Conservation (phyloP, 1,140 invertebrate genomes). For the Helicoverpa zea region DNA sequence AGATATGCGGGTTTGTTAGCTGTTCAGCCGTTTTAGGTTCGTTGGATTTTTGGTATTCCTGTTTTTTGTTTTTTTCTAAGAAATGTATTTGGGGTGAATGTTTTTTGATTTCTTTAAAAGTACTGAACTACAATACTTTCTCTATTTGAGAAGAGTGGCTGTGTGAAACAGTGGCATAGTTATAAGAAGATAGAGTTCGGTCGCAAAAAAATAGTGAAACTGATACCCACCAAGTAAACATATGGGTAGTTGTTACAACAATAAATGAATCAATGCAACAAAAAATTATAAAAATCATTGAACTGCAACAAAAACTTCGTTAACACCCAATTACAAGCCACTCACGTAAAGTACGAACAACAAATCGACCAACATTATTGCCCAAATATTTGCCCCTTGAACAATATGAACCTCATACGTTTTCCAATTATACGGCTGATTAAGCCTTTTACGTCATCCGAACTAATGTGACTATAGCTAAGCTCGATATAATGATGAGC, state of each 20-base stretch:
- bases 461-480: slow-evolving; percentile 17
- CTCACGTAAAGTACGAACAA: background rate
- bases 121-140: too few species aligned
- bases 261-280: too few species aligned
- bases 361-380: background rate
- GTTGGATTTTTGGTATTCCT: slow-evolving; percentile 19
- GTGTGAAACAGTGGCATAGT: too few species aligned
- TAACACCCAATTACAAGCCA: background rate
- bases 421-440: slow-evolving; percentile 3
- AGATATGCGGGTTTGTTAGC: slow-evolving; percentile 47
- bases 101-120: too few species aligned
- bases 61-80: background rate
- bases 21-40: slow-evolving; percentile 24
- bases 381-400: background rate
- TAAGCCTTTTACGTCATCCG: background rate
- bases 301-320: background rate
- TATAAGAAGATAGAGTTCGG: too few species aligned
- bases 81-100: background rate
- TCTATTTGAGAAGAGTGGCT: too few species aligned
- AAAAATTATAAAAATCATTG: too few species aligned
- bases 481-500: slow-evolving; percentile 1
- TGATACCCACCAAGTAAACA: too few species aligned
- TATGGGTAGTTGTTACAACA: too few species aligned
- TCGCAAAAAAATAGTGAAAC: too few species aligned
- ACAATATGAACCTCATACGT: background rate